These are phyloP conservation scores for Rambutsinella grinnellia DNA, from an alignment of 2,888 invertebrate species.

Conservation along the genomic window DNA sequence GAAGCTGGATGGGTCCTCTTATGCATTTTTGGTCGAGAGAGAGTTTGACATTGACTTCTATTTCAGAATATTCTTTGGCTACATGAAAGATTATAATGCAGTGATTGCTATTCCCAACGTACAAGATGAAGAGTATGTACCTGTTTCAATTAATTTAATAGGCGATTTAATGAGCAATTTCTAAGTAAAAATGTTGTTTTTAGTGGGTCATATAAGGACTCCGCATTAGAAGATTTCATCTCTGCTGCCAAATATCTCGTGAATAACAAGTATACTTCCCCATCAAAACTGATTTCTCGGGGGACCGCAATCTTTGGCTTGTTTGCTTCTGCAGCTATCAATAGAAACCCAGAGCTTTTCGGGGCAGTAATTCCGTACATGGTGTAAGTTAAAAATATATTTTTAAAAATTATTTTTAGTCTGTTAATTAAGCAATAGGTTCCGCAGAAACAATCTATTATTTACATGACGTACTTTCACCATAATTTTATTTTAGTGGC, in stretches of 20 bases:
- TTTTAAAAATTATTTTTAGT: neutral
- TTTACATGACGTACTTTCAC: neutral
- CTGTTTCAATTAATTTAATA: too few relatives aligned
- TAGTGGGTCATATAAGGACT: slow-evolving; percentile 53
- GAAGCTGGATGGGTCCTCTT: slow-evolving; percentile 49
- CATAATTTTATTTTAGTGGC: slow-evolving; percentile 24
- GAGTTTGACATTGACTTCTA: slow-evolving; percentile 55
- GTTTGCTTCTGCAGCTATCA: slow-evolving; percentile 51
- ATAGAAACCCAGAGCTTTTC: slow-evolving; percentile 92
- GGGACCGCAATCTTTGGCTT: slow-evolving; percentile 54
- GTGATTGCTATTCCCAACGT: slow-evolving; percentile 57
- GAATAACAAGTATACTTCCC: slow-evolving; percentile 81
- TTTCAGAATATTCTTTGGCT: slow-evolving; percentile 54
- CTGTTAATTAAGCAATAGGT: too few relatives aligned
- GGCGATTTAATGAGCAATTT: too few relatives aligned
- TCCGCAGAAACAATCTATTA: too few relatives aligned
- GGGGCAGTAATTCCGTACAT: slow-evolving; percentile 94
- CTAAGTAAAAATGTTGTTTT: neutral
- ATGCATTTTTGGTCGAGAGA: slow-evolving; percentile 48
- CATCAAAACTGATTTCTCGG: slow-evolving; percentile 74
- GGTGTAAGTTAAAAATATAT: slow-evolving; percentile 81
- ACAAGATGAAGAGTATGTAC: slow-evolving; percentile 43
- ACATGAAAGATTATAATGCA: slow-evolving; percentile 57
- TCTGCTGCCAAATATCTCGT: slow-evolving; percentile 91
- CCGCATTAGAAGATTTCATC: slow-evolving; percentile 70